A percentile compares a stretch with the other conserved stretches of the same genome.
phyloP scores from a whole-genome alignment of 2,888 invertebrate species.

The Chalcis sispes region DNA sequence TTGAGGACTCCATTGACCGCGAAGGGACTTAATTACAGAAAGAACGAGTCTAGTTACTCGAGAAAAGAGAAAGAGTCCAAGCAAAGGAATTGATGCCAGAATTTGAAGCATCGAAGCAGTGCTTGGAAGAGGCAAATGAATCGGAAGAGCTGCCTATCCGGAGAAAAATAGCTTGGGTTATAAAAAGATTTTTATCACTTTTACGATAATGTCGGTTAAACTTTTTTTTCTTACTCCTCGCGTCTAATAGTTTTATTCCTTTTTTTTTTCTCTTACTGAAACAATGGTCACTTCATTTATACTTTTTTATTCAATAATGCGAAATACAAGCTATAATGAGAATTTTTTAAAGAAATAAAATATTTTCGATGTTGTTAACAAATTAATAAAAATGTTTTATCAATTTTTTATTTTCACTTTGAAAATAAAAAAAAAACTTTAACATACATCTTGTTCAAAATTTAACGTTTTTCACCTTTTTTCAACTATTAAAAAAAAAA shows the following conservation, averaged over 20 bases:
- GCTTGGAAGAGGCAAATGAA: constrained; percentile 37
- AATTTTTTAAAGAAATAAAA: too few relatives aligned
- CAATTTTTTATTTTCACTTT: too few relatives aligned
- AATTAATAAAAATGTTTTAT: too few relatives aligned
- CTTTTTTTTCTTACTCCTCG: constrained; percentile 7
- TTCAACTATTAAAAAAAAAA: background rate
- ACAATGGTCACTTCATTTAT: constrained; percentile 14
- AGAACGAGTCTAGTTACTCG: constrained; percentile 19
- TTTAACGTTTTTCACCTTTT: too few relatives aligned
- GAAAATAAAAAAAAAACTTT: too few relatives aligned
- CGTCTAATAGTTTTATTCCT: constrained; percentile 26
- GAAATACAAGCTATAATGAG: too few relatives aligned
- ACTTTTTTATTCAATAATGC: too few relatives aligned
- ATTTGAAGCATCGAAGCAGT: constrained; percentile 19
- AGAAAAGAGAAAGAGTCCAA: background rate
- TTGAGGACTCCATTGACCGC: constrained; percentile 62
- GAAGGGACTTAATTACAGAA: constrained; percentile 65
- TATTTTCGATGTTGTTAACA: too few relatives aligned
- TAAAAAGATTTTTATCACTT: constrained; percentile 38
- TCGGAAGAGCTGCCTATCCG: constrained; percentile 24
- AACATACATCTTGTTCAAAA: too few relatives aligned
- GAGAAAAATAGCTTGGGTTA: constrained; percentile 9
- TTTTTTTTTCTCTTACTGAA: constrained; percentile 8
- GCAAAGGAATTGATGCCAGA: constrained; percentile 30
- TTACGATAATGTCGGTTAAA: constrained; percentile 15